Conservation (phyloP, 1,140 invertebrate genomes). For the Saccostrea echinata region DNA sequence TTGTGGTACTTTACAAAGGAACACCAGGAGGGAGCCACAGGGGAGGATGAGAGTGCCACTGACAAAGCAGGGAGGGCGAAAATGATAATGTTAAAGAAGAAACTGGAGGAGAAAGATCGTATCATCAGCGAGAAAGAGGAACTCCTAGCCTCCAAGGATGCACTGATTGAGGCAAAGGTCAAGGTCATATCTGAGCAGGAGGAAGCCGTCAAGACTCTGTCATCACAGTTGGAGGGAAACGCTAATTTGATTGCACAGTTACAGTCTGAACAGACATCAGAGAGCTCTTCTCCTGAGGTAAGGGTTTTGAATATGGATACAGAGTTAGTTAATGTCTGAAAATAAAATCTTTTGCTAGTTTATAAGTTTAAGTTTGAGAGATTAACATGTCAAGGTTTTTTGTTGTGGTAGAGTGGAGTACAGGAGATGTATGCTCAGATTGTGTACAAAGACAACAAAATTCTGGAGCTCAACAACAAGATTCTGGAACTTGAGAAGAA, state of each 20-base stretch:
- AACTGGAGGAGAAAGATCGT: constrained; percentile 75
- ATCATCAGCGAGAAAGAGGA: constrained; percentile 72
- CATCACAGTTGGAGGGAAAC: constrained; percentile 75
- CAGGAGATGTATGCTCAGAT: constrained; percentile 82
- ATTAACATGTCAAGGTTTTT: too few species aligned
- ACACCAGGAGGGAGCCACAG: not conserved
- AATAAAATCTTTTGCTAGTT: too few species aligned
- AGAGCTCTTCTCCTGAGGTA: constrained; percentile 58
- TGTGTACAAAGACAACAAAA: constrained; percentile 81
- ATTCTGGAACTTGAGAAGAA: constrained; percentile 80
- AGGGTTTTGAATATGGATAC: not conserved
- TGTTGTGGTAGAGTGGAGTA: constrained; percentile 50
- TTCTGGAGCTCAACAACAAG: constrained; percentile 81
- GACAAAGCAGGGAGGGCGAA: constrained; percentile 71
- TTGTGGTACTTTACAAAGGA: constrained; percentile 1
- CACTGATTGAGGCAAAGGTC: constrained; percentile 74
- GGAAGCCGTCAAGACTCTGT: constrained; percentile 67
- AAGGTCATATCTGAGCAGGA: constrained; percentile 74
- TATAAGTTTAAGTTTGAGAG: too few species aligned
- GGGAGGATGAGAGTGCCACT: constrained; percentile 48
- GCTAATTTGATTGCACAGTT: constrained; percentile 70
- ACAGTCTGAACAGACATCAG: constrained; percentile 53
- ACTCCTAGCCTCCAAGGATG: constrained; percentile 66
- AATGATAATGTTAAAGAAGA: constrained; percentile 71
- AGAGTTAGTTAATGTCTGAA: too few species aligned